These are phyloP conservation scores for Chalcis sispes DNA, from an alignment of 2,888 invertebrate species.

Conservation along the genomic window DNA sequence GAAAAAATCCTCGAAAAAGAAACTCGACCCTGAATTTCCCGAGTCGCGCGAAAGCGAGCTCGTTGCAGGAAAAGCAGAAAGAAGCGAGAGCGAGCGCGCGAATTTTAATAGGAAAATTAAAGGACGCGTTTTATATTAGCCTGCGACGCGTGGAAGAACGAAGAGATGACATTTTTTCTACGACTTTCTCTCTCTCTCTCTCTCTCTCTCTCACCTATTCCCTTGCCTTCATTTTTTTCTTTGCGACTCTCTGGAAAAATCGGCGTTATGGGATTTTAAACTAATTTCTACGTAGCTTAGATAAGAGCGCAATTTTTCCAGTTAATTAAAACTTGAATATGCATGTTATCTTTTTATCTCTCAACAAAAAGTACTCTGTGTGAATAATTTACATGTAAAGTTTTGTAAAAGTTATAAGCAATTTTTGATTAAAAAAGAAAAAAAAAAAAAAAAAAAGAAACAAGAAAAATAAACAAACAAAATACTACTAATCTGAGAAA, in stretches of 20 bases:
- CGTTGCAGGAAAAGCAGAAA: not conserved
- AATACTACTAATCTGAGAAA: too few relatives aligned
- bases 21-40: too few relatives aligned
- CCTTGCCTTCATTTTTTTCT: not conserved
- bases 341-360: constrained; percentile 41
- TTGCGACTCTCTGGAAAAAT: constrained; percentile 29
- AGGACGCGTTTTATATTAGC: constrained; percentile 49
- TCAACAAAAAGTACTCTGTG: too few relatives aligned
- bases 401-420: too few relatives aligned
- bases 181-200: not conserved
- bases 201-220: not conserved
- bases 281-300: constrained; percentile 50
- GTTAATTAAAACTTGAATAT: constrained; percentile 56
- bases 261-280: constrained; percentile 58
- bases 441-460: constrained; percentile 2
- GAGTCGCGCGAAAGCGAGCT: not conserved
- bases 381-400: not conserved
- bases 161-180: not conserved
- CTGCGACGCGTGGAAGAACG: not conserved
- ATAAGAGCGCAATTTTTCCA: constrained; percentile 50
- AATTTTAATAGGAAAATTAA: constrained; percentile 59
- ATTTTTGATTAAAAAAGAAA: constrained; percentile 1
- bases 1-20: constrained; percentile 29
- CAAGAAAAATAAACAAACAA: too few relatives aligned
- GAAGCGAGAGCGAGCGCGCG: constrained; percentile 30